Conservation (phyloP, 2,888 invertebrate species). For the Alloplasta piceator region DNA sequence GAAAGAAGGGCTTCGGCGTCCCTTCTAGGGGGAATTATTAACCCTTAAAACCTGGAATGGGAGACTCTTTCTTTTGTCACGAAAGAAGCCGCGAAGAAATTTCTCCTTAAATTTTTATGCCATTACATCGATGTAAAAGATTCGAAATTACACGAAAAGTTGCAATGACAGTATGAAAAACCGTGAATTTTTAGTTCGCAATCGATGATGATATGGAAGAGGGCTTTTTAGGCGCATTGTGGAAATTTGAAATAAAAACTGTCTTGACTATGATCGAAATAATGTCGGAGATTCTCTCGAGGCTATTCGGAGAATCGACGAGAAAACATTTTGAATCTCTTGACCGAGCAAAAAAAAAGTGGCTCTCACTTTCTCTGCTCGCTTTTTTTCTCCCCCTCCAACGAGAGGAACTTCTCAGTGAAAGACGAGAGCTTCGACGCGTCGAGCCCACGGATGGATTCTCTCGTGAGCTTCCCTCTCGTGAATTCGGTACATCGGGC, state of each 20-base stretch:
- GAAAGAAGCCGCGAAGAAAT: too few species aligned
- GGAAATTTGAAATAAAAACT: too few species aligned
- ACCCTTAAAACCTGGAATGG: constrained; percentile 35
- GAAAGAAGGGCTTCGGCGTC: constrained; percentile 33
- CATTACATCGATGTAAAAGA: too few species aligned
- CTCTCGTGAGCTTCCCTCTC: neutral
- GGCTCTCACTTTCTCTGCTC: constrained; percentile 34
- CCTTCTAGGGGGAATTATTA: constrained; percentile 42
- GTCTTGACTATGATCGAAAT: too few species aligned
- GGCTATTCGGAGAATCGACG: neutral
- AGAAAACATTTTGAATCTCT: neutral
- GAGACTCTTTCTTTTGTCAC: neutral
- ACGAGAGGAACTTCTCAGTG: neutral
- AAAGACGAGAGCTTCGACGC: neutral
- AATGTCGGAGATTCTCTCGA: too few species aligned
- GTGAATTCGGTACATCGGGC: neutral
- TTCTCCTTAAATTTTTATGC: too few species aligned
- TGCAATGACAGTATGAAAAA: too few species aligned
- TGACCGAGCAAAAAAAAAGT: neutral
- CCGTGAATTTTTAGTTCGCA: too few species aligned
- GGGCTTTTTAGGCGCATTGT: too few species aligned
- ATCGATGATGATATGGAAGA: too few species aligned
- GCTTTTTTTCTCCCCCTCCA: constrained; percentile 6
- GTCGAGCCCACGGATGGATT: too few species aligned
- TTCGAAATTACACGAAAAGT: too few species aligned